phyloP scores from a whole-genome alignment of 53 echinoderm and acorn worm genomes.

The Zoroaster sp. region DNA sequence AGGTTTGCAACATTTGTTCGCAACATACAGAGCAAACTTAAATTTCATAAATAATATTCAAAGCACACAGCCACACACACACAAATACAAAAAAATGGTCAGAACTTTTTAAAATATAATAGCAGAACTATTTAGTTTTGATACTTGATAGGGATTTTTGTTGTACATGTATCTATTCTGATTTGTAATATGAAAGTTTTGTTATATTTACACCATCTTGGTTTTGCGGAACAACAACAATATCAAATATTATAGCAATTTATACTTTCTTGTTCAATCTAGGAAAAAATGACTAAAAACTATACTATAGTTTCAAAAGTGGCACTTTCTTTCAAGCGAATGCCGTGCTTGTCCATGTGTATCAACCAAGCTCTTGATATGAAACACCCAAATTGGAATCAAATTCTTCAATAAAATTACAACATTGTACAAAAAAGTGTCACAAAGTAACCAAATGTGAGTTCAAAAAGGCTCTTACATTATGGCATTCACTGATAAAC shows the following conservation, averaged over 20 bases:
- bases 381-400: background rate
- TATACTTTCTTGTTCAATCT: background rate
- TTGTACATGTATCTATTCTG: background rate
- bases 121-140: background rate
- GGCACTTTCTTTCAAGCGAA: slow-evolving; percentile 1
- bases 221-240: background rate
- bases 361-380: background rate
- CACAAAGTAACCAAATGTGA: background rate
- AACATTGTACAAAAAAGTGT: background rate
- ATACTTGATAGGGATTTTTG: background rate
- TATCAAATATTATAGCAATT: background rate
- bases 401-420: background rate
- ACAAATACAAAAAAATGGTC: background rate
- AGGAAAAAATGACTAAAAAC: background rate
- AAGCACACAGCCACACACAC: background rate
- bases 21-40: background rate
- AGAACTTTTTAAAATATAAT: background rate
- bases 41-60: background rate
- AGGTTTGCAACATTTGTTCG: background rate
- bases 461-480: background rate
- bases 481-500: background rate
- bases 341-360: background rate
- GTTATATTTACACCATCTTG: background rate
- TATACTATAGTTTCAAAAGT: background rate
- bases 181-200: background rate